Percentiles rank a stretch among this genome's conserved stretches.
phyloP scores from a whole-genome alignment of 2,797 vertebrate genomes.

The Sparidentex hasta region DNA sequence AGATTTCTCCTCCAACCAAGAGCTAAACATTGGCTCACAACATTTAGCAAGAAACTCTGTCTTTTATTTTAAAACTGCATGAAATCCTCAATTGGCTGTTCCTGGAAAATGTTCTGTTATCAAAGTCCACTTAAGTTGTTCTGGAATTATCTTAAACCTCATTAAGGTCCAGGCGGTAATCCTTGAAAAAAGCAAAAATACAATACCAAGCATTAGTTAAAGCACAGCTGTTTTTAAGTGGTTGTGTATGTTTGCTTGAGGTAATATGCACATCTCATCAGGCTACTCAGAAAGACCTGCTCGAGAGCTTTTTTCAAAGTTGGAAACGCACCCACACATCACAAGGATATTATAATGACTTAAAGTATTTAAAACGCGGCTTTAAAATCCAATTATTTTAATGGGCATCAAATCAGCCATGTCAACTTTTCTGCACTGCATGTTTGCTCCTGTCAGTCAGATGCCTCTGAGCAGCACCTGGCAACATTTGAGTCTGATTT shows the following conservation, averaged over 20 bases:
- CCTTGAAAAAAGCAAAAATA: constrained; percentile 28
- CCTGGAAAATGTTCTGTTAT: constrained; percentile 17
- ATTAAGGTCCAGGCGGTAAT: constrained; percentile 24
- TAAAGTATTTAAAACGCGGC: constrained; percentile 7
- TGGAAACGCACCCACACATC: constrained; percentile 14
- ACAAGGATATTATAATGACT: constrained; percentile 4
- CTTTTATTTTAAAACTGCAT: neutral
- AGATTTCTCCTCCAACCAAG: neutral
- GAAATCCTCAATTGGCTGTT: neutral
- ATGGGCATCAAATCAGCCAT: constrained; percentile 45
- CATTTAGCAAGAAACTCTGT: neutral
- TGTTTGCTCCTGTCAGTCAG: constrained; percentile 58
- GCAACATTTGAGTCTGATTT: constrained; percentile 36
- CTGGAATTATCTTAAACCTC: constrained; percentile 34
- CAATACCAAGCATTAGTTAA: constrained; percentile 21
- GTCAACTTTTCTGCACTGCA: constrained; percentile 29
- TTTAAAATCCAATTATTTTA: constrained; percentile 51
- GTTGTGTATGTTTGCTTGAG: constrained; percentile 25
- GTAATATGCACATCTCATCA: constrained; percentile 8
- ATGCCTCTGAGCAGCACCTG: constrained; percentile 51
- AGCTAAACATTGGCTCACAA: neutral
- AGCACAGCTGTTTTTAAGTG: constrained; percentile 53
- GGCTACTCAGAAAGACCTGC: neutral
- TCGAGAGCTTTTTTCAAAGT: neutral
- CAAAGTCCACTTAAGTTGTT: constrained; percentile 10